Evolutionary conservation across 2,113 vertebrate species (phyloP), one percentile per base, ranked within the genome.

Genomic region (Coracopsis vasa): DNA sequence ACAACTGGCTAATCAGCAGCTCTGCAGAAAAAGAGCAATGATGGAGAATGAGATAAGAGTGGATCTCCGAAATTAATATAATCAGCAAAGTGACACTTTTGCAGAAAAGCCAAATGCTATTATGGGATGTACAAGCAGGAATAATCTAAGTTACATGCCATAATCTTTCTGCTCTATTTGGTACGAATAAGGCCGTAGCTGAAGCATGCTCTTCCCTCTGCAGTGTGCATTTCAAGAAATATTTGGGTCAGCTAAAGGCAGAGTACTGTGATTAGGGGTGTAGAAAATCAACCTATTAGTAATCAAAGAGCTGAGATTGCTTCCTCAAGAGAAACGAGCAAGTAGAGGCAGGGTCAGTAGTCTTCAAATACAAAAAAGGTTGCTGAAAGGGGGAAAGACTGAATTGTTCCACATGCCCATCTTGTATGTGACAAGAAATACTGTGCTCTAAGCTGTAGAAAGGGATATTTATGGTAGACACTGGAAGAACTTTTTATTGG

Each of bases 91-190:
- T 80, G 77, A 75, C 73, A 79, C 47, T 95, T 92, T 47, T 47
- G 54, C 56, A 87, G 89, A 79, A 91, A 95, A 95, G 47, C 35
- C 80, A 85, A 89, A 87, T 79, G 21, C 45, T 80, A n/a, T 89
- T 86, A 90, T 13, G 47, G 61, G 35, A 91, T 79, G 56, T 67
- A 84, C 17, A 81, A 70, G 23, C 54, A 86, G 33, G n/a, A 91
- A 81, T 71, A 91, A 87, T 92, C n/a, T 80, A 74, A 96, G 9
- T 79, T 81, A 35, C 33, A 51, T 74, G 65, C 67, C 60, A 91
- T 71, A 84, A 64, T 86, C 91, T 92, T 95, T 94, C 93, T 95
- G 89, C 86, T 97, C 83, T 91, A 87, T 58, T 96, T 95, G 56
- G 70, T 72, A 64, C 71, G 84, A 92, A 94, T 60, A 84, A 94